A percentile compares a stretch with the other conserved stretches of the same genome.
These are phyloP conservation scores for Excalfactoria chinensis DNA, from an alignment of 2,113 vertebrate genomes.

Conservation along the genomic window DNA sequence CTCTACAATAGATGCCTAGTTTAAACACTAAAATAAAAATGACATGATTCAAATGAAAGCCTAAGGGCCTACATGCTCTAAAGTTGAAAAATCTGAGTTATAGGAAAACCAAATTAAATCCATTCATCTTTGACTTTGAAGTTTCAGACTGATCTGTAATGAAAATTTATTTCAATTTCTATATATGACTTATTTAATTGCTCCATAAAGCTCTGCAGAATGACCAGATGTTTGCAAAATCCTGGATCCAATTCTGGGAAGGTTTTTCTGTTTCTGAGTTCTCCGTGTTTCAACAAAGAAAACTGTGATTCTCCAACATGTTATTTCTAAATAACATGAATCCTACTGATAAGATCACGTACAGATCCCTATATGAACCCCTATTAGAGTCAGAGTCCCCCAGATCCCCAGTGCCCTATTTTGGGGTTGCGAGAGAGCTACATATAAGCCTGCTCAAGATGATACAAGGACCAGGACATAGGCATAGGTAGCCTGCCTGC, in stretches of 20 bases:
- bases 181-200: background rate
- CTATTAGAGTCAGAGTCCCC: accelerated
- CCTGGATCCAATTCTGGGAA: background rate
- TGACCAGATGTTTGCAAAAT: background rate
- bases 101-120: conserved; percentile 41
- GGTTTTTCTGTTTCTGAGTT: background rate
- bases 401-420: accelerated
- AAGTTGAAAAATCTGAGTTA: conserved; percentile 22
- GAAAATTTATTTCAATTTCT: conserved; percentile 24
- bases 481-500: accelerated
- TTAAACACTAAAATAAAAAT: conserved; percentile 42
- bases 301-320: background rate
- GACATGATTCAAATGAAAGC: background rate
- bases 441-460: background rate
- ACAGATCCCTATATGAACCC: background rate
- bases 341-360: background rate
- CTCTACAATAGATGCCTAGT: background rate
- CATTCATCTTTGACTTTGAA: conserved; percentile 35
- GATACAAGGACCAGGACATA: no score
- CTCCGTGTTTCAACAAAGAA: background rate
- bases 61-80: background rate
- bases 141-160: conserved; percentile 17
- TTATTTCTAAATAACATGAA: background rate
- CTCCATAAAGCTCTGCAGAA: background rate
- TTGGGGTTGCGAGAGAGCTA: background rate